Base-by-base conservation (phyloP, 2,888 invertebrate species). In the Phytoseiulus persimilis region DNA sequence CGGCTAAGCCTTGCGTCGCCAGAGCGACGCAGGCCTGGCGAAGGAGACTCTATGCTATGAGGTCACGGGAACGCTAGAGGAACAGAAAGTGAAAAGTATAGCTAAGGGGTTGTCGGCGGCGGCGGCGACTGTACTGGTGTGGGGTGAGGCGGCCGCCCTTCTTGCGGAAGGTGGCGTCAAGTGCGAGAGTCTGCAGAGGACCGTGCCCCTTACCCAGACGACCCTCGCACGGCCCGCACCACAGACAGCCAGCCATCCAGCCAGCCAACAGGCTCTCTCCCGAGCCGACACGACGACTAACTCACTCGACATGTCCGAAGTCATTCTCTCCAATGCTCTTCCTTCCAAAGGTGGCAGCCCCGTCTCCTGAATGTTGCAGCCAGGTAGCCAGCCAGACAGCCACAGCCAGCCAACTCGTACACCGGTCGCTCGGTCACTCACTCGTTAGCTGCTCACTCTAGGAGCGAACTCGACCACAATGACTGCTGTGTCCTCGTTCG, bases 101-200 rank as follows among this genome's bases (percentile, higher is more conserved):
- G 28, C 23, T 65, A 65, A 65, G 65, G 65, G 65, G 65, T 65
- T 65, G 65, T 65, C 65, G 65, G 28, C 18, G 65, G 65, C 65
- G 65, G 65, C 65, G 65, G 65, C 65, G 65, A 28, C 65, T 2
- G 65, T 28, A 28, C 14, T 28, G 23, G 65, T 65, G 65, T 65
- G 65, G 65, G 65, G 65, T 65, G 65, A 65, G 65, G 18, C 65
- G 28, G 28, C 65, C 65, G 65, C 65, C 65, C 65, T 65, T 65
- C 65, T 65, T 65, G 65, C 65, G 65, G 65, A 65, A 65, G 65
- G 65, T 65, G 65, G 65, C 65, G 65, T 65, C 65, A 65, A 65
- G 65, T 65, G 65, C 65, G 65, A 65, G 65, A 65, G 65, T 65
- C 65, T 65, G 65, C 65, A 65, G 65, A 65, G 65, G 65, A 65